Percentiles rank a stretch among this genome's conserved stretches.
phyloP scores from a whole-genome alignment of 2,888 invertebrate genomes.

The Ophion ventricosus region DNA sequence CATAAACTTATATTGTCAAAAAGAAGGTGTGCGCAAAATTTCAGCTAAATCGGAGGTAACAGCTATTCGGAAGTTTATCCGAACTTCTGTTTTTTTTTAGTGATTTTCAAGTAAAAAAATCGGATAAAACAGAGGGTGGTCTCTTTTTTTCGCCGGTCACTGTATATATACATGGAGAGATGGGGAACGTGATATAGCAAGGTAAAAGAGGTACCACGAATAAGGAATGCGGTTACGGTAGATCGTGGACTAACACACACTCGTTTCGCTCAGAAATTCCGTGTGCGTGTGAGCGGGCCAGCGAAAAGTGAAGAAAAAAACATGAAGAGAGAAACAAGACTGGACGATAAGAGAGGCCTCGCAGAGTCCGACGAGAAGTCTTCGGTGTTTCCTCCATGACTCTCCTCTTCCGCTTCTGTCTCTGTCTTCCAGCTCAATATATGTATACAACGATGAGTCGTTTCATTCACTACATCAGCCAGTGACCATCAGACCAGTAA shows the following conservation, averaged over 20 bases:
- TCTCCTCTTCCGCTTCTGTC: conserved; percentile 46
- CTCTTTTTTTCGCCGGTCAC: too few relatives aligned
- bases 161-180: neutral
- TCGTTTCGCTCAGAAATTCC: conserved; percentile 70
- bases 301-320: conserved; percentile 68
- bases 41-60: too few relatives aligned
- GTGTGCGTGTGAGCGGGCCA: conserved; percentile 69
- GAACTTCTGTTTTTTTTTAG: too few relatives aligned
- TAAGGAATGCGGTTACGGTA: conserved; percentile 80
- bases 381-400: conserved; percentile 37
- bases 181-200: conserved; percentile 47
- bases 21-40: too few relatives aligned
- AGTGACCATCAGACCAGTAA: conserved; percentile 60
- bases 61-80: too few relatives aligned
- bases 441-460: conserved; percentile 29
- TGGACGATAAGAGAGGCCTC: conserved; percentile 49
- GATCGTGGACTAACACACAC: conserved; percentile 76
- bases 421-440: conserved; percentile 17
- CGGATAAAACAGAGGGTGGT: too few relatives aligned
- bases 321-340: conserved; percentile 48
- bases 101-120: too few relatives aligned
- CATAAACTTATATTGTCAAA: too few relatives aligned
- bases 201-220: conserved; percentile 52
- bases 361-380: conserved; percentile 40
- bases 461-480: conserved; percentile 61